Evolutionary conservation across 92 coral and sea anemone genomes (phyloP).

Genomic region (Epizoanthus illoricatus): DNA sequence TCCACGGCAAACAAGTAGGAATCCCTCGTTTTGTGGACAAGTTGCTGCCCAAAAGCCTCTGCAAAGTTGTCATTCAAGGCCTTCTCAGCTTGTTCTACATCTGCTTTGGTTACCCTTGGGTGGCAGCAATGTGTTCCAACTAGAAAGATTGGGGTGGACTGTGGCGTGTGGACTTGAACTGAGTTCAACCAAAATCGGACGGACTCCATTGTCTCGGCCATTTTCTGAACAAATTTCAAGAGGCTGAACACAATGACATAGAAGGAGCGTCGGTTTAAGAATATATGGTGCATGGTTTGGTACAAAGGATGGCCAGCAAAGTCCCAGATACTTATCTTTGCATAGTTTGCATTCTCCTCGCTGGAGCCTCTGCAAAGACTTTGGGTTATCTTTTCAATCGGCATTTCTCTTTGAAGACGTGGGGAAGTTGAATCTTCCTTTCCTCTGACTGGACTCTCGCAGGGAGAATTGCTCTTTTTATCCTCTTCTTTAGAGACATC

Average conservation of each 20-base stretch:
- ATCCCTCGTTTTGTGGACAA: slow-evolving; percentile 46
- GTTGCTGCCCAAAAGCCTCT: slow-evolving; percentile 57
- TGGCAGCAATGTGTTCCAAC: slow-evolving; percentile 63
- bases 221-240: slow-evolving; percentile 16
- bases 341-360: slow-evolving; percentile 8
- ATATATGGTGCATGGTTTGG: slow-evolving; percentile 77
- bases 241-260: slow-evolving; percentile 62
- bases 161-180: slow-evolving; percentile 67
- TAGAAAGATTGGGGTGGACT: slow-evolving; percentile 57
- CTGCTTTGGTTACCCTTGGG: slow-evolving; percentile 29
- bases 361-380: slow-evolving; percentile 37
- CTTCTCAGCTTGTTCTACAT: slow-evolving; percentile 28
- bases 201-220: slow-evolving; percentile 7
- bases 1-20: slow-evolving; percentile 61
- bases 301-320: slow-evolving; percentile 77
- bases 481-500: background rate
- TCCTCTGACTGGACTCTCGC: background rate
- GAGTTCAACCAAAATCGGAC: slow-evolving; percentile 74
- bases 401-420: slow-evolving; percentile 44
- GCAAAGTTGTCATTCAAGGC: slow-evolving; percentile 22
- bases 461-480: background rate
- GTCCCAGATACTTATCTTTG: slow-evolving; percentile 68
- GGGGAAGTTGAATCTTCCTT: background rate
- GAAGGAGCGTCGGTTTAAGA: slow-evolving; percentile 60
- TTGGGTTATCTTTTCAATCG: slow-evolving; percentile 37